Evolutionary conservation across 2,888 invertebrate species (phyloP).

Genomic region (Nephrotoma appendiculata): DNA sequence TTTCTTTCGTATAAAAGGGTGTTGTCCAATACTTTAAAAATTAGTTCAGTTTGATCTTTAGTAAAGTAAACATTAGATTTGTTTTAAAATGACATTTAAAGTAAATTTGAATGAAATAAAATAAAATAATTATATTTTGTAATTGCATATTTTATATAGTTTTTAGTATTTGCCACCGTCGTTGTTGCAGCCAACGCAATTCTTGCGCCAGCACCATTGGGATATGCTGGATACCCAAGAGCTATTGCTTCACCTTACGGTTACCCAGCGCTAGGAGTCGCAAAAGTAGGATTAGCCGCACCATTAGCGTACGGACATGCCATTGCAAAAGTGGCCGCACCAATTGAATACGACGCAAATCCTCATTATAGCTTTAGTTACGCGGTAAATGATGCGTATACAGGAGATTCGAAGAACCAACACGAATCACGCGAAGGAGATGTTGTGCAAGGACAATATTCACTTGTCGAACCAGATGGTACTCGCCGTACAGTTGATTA

Average conservation of each 20-base stretch:
- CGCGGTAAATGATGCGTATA: conserved; percentile 35
- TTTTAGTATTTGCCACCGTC: conserved; percentile 18
- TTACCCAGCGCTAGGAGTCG: conserved; percentile 5
- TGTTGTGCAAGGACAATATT: conserved; percentile 42
- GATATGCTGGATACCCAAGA: conserved; percentile 11
- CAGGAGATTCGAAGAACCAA: conserved; percentile 39
- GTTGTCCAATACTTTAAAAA: background rate
- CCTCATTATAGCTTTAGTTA: conserved; percentile 37
- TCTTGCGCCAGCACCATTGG: conserved; percentile 13
- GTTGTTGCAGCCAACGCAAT: conserved; percentile 16
- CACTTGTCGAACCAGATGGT: conserved; percentile 41
- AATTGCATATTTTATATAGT: conserved; percentile 12
- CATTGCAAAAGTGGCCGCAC: conserved; percentile 12
- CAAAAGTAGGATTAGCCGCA: conserved; percentile 9
- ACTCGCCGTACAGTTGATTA: conserved; percentile 48
- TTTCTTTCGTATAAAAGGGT: background rate
- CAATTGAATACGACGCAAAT: conserved; percentile 24
- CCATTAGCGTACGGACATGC: background rate
- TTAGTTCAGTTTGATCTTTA: background rate
- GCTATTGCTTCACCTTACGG: conserved; percentile 7
- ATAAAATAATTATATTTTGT: background rate
- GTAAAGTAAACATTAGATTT: background rate
- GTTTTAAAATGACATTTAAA: conserved; percentile 16
- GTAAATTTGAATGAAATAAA: conserved; percentile 11
- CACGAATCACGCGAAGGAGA: conserved; percentile 49